Evolutionary conservation across 2,113 vertebrate species (phyloP).

Genomic region (Ptilorrhoa leucosticta): DNA sequence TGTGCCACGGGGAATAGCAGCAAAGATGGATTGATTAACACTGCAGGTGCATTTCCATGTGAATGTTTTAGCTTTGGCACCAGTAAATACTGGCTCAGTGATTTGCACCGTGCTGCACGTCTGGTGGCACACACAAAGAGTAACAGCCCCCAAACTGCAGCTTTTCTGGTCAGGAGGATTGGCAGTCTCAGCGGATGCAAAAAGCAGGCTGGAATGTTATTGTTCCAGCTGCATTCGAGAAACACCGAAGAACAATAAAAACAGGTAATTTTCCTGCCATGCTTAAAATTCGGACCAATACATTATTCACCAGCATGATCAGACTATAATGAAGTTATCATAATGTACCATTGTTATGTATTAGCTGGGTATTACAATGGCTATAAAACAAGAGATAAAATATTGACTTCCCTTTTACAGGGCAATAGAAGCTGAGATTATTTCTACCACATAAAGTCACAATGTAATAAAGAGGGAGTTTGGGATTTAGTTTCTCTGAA

Average conservation of each 20-base stretch:
- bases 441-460: slow-evolving; percentile 33
- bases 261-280: slow-evolving; percentile 36
- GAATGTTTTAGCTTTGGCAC: slow-evolving; percentile 29
- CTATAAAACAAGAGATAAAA: slow-evolving; percentile 59
- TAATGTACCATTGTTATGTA: slow-evolving; percentile 49
- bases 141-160: not conserved
- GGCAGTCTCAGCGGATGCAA: slow-evolving; percentile 13
- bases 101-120: not conserved
- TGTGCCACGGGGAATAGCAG: not conserved
- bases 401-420: slow-evolving; percentile 51
- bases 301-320: slow-evolving; percentile 49
- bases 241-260: slow-evolving; percentile 35
- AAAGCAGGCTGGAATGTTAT: not conserved
- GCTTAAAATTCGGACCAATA: slow-evolving; percentile 38
- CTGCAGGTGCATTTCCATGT: slow-evolving; percentile 39
- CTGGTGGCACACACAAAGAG: not conserved
- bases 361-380: slow-evolving; percentile 36
- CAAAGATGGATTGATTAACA: slow-evolving; percentile 33
- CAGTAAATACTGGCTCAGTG: not conserved
- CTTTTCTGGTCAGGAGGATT: not conserved
- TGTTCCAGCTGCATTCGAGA: slow-evolving; percentile 17
- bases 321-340: slow-evolving; percentile 56
- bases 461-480: slow-evolving; percentile 33
- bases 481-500: slow-evolving; percentile 38
- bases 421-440: slow-evolving; percentile 43